A percentile compares a stretch with the other conserved stretches of the same genome.
Evolutionary conservation across 1,140 invertebrate species (phyloP).

Genomic region (Penaeus vannamei): DNA sequence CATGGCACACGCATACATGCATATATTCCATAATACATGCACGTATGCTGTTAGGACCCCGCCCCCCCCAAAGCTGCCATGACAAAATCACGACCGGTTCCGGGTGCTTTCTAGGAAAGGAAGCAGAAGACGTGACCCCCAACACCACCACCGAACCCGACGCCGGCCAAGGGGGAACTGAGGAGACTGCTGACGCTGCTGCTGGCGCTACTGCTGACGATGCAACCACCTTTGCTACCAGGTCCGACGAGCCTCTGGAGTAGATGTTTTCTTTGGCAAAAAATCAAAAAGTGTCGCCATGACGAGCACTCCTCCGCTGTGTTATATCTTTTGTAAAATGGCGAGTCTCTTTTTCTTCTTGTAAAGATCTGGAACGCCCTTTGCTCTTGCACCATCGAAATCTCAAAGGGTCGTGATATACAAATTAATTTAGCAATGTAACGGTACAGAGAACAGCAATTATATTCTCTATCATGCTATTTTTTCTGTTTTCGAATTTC

Average conservation of each 20-base stretch:
- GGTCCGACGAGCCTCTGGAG: conserved; percentile 29
- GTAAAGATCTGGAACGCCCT: too few relatives aligned
- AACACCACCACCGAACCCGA: background rate
- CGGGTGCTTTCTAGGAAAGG: conserved; percentile 39
- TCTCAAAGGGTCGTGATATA: too few relatives aligned
- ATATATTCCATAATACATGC: background rate
- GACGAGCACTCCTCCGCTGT: too few relatives aligned
- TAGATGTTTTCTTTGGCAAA: conserved; percentile 16
- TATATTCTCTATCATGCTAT: too few relatives aligned
- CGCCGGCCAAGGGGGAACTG: background rate
- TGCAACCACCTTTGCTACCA: background rate
- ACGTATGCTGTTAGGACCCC: background rate
- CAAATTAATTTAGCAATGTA: too few relatives aligned
- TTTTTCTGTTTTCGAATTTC: too few relatives aligned
- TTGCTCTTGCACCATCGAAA: too few relatives aligned
- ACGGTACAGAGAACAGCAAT: too few relatives aligned
- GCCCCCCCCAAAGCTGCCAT: background rate
- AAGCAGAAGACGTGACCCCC: background rate
- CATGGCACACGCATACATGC: background rate
- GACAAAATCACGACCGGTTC: conserved; percentile 18
- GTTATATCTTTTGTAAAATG: too few relatives aligned
- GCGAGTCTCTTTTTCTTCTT: too few relatives aligned
- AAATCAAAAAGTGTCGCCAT: too few relatives aligned
- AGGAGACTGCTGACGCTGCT: conserved; percentile 13
- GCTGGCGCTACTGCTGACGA: conserved; percentile 1